Conservation (phyloP, 2,113 vertebrate species). For the Phaethon lepturus region DNA sequence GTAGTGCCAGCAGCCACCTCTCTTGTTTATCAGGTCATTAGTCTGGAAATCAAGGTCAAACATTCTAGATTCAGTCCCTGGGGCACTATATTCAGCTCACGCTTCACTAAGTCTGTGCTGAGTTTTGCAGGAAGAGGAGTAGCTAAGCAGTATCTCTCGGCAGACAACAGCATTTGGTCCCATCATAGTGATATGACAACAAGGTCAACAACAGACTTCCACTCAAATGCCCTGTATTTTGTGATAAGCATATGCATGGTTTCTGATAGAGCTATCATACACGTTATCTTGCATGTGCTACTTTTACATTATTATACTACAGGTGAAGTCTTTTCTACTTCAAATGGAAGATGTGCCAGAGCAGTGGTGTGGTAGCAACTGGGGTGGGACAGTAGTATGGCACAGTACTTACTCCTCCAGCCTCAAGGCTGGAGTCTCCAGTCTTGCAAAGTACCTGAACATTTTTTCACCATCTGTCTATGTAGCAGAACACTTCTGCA, state of each 20-base stretch:
- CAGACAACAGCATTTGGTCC: background rate
- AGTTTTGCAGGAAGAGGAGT: background rate
- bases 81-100: background rate
- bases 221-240: background rate
- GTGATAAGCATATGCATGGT: background rate
- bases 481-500: background rate
- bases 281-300: background rate
- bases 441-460: background rate
- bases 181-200: background rate
- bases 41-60: constrained; percentile 5
- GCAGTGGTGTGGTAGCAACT: background rate
- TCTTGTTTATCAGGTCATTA: background rate
- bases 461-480: background rate
- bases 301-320: background rate
- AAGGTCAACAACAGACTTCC: background rate
- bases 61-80: background rate
- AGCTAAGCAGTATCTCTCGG: background rate
- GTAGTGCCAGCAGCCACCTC: background rate
- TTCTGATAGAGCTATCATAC: background rate
- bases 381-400: background rate
- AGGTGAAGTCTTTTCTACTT: background rate
- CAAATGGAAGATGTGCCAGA: background rate
- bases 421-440: background rate
- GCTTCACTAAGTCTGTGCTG: background rate
- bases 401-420: background rate